Conservation (phyloP, 2,888 invertebrate genomes). For the Mimumesa dahlbomi region DNA sequence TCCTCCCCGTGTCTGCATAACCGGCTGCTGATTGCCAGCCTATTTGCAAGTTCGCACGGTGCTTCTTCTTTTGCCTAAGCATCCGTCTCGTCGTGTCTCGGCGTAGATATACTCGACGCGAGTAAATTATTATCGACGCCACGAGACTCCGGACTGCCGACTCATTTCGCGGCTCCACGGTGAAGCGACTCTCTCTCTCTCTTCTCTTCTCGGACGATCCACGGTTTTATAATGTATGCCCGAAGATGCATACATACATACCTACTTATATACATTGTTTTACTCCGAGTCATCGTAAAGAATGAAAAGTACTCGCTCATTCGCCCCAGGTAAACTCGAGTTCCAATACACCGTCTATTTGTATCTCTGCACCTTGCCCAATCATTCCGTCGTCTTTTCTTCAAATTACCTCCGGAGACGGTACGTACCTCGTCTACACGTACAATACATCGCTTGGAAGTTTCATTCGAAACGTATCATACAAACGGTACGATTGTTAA, state of each 20-base stretch:
- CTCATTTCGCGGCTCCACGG: constrained; percentile 10
- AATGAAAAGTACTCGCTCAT: too few relatives aligned
- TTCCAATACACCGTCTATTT: too few relatives aligned
- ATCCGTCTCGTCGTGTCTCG: background rate
- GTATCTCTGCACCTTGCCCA: too few relatives aligned
- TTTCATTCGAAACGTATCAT: constrained; percentile 1
- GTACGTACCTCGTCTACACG: too few relatives aligned
- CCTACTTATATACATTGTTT: too few relatives aligned
- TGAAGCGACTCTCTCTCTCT: background rate
- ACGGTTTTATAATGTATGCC: too few relatives aligned
- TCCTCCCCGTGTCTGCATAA: constrained; percentile 44
- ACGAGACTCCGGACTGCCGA: constrained; percentile 10
- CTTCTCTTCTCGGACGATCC: background rate
- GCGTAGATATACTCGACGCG: constrained; percentile 8
- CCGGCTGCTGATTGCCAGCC: constrained; percentile 42
- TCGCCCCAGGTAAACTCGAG: too few relatives aligned
- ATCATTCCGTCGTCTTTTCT: too few relatives aligned
- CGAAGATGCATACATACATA: too few relatives aligned
- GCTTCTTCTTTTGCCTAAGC: background rate
- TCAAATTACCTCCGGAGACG: too few relatives aligned
- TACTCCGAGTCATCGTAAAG: too few relatives aligned
- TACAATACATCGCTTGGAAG: constrained; percentile 9
- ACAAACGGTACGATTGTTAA: constrained; percentile 40
- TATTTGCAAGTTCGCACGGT: constrained; percentile 25
- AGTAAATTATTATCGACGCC: constrained; percentile 30